These are phyloP conservation scores for Himalopsyche kuldschensis DNA, from an alignment of 2,888 invertebrate genomes.

Conservation along the genomic window DNA sequence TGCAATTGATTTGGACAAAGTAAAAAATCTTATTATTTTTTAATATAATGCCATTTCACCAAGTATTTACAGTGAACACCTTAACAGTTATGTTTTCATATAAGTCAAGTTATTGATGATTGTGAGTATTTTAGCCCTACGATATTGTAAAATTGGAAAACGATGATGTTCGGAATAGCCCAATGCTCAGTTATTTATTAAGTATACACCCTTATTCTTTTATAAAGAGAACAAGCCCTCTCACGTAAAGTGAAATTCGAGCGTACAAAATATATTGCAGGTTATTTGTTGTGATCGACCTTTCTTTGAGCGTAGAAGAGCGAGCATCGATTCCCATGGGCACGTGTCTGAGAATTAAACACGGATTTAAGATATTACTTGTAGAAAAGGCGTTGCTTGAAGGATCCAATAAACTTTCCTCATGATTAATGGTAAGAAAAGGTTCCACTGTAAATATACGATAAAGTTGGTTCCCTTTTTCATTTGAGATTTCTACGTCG, in stretches of 20 bases:
- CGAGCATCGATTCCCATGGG: not conserved
- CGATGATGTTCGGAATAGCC: too few species aligned
- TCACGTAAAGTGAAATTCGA: not conserved
- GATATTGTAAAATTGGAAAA: too few species aligned
- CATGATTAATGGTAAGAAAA: not conserved
- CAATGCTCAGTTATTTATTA: not conserved
- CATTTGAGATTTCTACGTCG: not conserved
- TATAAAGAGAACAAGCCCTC: not conserved
- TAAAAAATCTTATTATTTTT: too few species aligned
- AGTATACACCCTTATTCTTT: not conserved
- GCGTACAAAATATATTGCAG: not conserved
- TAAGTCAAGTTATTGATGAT: too few species aligned
- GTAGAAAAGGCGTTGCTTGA: not conserved
- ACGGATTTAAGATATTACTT: not conserved
- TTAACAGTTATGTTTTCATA: too few species aligned
- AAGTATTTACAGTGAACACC: too few species aligned
- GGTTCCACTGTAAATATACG: not conserved
- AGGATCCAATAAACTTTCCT: not conserved
- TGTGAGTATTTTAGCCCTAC: too few species aligned
- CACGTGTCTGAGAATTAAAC: not conserved
- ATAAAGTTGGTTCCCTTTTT: not conserved
- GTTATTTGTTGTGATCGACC: constrained; percentile 4
- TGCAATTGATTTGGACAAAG: too few species aligned
- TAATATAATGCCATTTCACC: too few species aligned
- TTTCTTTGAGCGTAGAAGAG: not conserved